Base-by-base conservation (phyloP, 1,140 invertebrate genomes). In the Thaumetopoea pityocampa region DNA sequence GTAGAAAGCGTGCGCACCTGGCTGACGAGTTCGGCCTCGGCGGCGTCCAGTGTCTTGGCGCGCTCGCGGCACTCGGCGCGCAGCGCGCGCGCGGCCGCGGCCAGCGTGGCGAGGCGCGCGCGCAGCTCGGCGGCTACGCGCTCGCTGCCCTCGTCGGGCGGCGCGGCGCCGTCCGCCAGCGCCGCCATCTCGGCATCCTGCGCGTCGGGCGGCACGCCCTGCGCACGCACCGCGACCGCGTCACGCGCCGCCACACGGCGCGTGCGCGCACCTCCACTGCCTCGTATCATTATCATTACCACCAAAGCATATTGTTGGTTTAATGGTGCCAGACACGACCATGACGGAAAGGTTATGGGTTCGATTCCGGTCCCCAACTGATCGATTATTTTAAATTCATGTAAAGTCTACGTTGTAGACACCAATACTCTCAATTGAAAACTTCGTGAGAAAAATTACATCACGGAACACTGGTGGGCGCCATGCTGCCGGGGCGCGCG, bases 31-130 rank as follows among this genome's bases (percentile, higher is more conserved):
- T 94, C 93, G 26, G 91, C 92, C 82, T 98, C 96, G 6, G 96
- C 96, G 1, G 95, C 96, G 85, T 98, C 96, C 17, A 98, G 84
- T 2, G 95, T 97, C 83, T 98, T 98, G 94, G 96, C 98, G 43
- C 95, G 92, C 87, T 98, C 96, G 77, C 97, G 95, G 43, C 94
- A 96, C 78, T 98, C 96, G 6, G 93, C 92, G 41, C 93, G 88
- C 15, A 98, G 88, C 12, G 90, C 87, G 3, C 92, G 92, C 1
- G 98, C 89, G 24, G 95, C 88, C 36, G 91, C 90, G 54, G 94
- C 92, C 12, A 98, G 87, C 58, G 96, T 93, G 19, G 88, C 82
- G 33, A 96, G 88, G 32, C 96, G 87, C 57, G 91, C 90, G 57
- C 94, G 89, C 88, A 98, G 90, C 68, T 98, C 96, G 27, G 43